Percentiles rank a stretch among this genome's conserved stretches.
These are phyloP conservation scores for Synergus umbraculus DNA, from an alignment of 2,888 invertebrate species.

Conservation along the genomic window DNA sequence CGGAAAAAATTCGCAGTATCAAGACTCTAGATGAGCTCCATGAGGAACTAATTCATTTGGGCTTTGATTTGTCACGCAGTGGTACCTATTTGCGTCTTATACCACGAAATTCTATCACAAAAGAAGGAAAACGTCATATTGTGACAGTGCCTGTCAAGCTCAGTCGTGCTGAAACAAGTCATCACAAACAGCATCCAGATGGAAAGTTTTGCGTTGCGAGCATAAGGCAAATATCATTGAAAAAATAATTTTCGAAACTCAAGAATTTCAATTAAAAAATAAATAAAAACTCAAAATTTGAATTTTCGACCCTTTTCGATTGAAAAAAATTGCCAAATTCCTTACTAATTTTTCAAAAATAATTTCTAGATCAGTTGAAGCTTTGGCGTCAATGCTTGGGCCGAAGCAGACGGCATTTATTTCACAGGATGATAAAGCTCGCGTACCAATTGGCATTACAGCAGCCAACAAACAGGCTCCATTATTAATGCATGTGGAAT, in stretches of 20 bases:
- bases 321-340: constrained; percentile 14
- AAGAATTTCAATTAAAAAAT: too few species aligned
- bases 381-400: constrained; percentile 57
- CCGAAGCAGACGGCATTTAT: constrained; percentile 48
- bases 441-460: constrained; percentile 70
- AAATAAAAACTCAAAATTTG: too few species aligned
- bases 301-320: too few species aligned
- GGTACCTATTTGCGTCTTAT: neutral
- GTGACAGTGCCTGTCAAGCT: constrained; percentile 27
- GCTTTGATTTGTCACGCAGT: constrained; percentile 54
- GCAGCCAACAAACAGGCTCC: constrained; percentile 73
- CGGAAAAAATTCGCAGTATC: constrained; percentile 43
- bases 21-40: constrained; percentile 45
- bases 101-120: neutral
- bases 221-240: constrained; percentile 48
- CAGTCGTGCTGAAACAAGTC: neutral
- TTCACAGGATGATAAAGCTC: constrained; percentile 54
- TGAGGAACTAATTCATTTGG: constrained; percentile 38
- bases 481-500: constrained; percentile 65
- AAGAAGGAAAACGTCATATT: constrained; percentile 29
- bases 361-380: constrained; percentile 43
- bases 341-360: neutral
- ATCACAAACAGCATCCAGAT: constrained; percentile 54
- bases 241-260: neutral
- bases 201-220: constrained; percentile 56